Evolutionary conservation across 2,113 vertebrate species (phyloP).

Genomic region (Notarius quadriscutis): DNA sequence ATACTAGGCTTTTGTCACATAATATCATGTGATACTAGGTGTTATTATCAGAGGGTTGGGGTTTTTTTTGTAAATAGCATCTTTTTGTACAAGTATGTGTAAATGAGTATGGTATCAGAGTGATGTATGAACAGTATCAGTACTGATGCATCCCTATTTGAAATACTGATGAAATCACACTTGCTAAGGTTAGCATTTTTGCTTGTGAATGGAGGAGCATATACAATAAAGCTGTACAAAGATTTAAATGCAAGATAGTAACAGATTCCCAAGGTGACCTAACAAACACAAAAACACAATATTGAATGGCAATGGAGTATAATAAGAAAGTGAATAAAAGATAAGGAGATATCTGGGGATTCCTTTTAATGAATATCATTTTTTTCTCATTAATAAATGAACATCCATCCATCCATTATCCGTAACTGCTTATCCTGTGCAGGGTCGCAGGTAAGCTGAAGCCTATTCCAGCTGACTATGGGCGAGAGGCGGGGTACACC

Average conservation of each 20-base stretch:
- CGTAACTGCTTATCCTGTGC: too few relatives aligned
- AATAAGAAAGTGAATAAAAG: conserved; percentile 25
- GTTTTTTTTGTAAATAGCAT: too few relatives aligned
- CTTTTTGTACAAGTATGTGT: background rate
- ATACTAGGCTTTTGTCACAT: background rate
- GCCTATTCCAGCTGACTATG: too few relatives aligned
- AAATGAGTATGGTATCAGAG: background rate
- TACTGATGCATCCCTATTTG: background rate
- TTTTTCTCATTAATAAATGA: conserved; percentile 57
- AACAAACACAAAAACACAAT: conserved; percentile 2
- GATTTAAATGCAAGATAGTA: background rate
- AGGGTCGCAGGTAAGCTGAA: too few relatives aligned
- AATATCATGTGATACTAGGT: background rate
- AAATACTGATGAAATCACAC: background rate
- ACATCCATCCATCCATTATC: too few relatives aligned
- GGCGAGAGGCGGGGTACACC: too few relatives aligned
- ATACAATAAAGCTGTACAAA: conserved; percentile 4
- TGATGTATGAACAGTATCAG: background rate
- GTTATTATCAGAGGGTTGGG: background rate
- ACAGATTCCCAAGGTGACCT: conserved; percentile 25
- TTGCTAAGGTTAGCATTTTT: background rate
- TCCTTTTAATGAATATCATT: conserved; percentile 73
- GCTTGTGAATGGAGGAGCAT: conserved; percentile 4
- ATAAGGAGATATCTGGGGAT: conserved; percentile 53
- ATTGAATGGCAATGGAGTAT: conserved; percentile 22